phyloP scores from a whole-genome alignment of 2,797 vertebrate species.

The Paedocypris micromegethes region DNA sequence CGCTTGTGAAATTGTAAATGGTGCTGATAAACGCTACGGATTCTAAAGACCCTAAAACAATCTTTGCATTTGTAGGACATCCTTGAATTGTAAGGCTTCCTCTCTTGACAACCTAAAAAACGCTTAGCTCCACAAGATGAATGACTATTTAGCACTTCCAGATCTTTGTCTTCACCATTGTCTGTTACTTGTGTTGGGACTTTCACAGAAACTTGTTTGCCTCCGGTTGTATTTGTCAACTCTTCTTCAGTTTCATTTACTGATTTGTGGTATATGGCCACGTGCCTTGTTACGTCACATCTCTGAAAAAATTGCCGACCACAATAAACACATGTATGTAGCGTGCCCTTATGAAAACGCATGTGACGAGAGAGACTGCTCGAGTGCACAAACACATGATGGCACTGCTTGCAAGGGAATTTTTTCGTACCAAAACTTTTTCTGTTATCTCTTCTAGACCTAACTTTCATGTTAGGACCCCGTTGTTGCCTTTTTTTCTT shows the following conservation, averaged over 20 bases:
- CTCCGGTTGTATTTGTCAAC: neutral
- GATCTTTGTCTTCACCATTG: slow-evolving; percentile 37
- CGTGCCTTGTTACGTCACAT: slow-evolving; percentile 70
- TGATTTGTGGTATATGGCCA: slow-evolving; percentile 70
- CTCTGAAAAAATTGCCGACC: slow-evolving; percentile 72
- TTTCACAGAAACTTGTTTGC: slow-evolving; percentile 23
- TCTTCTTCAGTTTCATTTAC: slow-evolving; percentile 55
- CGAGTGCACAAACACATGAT: slow-evolving; percentile 73
- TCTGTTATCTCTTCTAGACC: slow-evolving; percentile 50
- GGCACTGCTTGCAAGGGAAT: slow-evolving; percentile 72
- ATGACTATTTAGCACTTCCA: slow-evolving; percentile 47
- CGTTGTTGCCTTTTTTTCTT: slow-evolving; percentile 40
- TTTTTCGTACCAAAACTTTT: slow-evolving; percentile 60
- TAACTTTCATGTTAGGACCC: slow-evolving; percentile 49
- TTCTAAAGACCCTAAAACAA: slow-evolving; percentile 70
- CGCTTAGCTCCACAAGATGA: slow-evolving; percentile 44
- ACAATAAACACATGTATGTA: slow-evolving; percentile 71
- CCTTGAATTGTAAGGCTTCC: slow-evolving; percentile 41
- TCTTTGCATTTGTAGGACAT: slow-evolving; percentile 70
- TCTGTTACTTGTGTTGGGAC: slow-evolving; percentile 24
- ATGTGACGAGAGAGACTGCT: slow-evolving; percentile 77
- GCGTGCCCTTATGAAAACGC: slow-evolving; percentile 75
- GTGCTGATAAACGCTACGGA: slow-evolving; percentile 70
- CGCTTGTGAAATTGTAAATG: slow-evolving; percentile 73
- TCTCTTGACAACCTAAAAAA: slow-evolving; percentile 43